phyloP scores from a whole-genome alignment of 2,888 invertebrate genomes.

The Volucella bombylans region DNA sequence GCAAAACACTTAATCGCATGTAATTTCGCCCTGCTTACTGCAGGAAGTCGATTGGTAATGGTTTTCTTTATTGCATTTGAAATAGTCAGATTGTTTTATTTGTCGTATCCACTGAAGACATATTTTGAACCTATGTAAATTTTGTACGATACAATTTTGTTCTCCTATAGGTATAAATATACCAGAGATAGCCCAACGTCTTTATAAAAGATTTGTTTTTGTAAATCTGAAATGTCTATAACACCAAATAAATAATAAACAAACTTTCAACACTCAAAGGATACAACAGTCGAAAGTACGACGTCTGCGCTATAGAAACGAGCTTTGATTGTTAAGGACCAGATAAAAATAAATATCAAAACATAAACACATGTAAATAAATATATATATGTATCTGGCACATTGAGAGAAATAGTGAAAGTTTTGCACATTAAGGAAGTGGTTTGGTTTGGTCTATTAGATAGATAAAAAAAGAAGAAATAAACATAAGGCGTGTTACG shows the following conservation, averaged over 20 bases:
- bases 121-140: too few species aligned
- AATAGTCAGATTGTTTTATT: too few species aligned
- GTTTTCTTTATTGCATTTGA: not conserved
- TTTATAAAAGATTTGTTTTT: constrained; percentile 51
- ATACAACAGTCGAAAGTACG: constrained; percentile 70
- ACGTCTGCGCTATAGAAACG: constrained; percentile 56
- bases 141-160: too few species aligned
- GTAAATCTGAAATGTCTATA: constrained; percentile 25
- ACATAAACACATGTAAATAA: constrained; percentile 31
- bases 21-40: constrained; percentile 20
- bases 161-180: too few species aligned
- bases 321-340: constrained; percentile 60
- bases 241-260: constrained; percentile 66
- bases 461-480: too few species aligned
- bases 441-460: not conserved
- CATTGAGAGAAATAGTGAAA: constrained; percentile 68
- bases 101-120: too few species aligned
- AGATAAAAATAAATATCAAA: constrained; percentile 62
- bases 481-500: too few species aligned
- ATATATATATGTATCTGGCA: constrained; percentile 42
- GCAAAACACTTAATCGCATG: constrained; percentile 26
- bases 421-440: constrained; percentile 46
- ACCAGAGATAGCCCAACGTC: too few species aligned
- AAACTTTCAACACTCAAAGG: constrained; percentile 62
- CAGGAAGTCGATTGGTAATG: not conserved